phyloP scores from a whole-genome alignment of 1,140 invertebrate genomes.

The Bombus huntii region DNA sequence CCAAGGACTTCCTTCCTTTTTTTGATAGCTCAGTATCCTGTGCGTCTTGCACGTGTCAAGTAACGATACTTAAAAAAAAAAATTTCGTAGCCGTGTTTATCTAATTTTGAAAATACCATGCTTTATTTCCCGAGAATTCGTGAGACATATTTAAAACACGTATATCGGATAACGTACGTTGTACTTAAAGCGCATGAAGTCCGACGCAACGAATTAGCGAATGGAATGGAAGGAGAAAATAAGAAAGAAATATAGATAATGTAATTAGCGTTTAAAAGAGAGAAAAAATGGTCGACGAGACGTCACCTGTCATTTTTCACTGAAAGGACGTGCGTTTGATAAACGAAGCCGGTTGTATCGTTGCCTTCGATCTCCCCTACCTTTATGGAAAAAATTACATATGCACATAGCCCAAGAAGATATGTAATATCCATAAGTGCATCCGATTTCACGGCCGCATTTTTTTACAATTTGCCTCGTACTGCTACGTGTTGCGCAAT shows the following conservation, averaged over 20 bases:
- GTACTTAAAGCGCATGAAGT: not conserved
- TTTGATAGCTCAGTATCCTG: not conserved
- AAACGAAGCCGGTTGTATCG: not conserved
- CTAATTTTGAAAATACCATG: not conserved
- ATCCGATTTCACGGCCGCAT: not conserved
- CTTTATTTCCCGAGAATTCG: not conserved
- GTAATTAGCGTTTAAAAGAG: not conserved
- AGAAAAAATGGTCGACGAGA: not conserved
- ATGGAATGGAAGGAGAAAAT: not conserved
- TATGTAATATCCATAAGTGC: not conserved
- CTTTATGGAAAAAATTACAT: constrained; percentile 21
- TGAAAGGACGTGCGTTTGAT: not conserved
- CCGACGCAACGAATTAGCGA: not conserved
- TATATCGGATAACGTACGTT: not conserved
- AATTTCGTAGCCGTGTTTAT: not conserved
- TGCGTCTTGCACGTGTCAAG: not conserved
- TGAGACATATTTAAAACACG: not conserved
- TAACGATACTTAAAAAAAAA: not conserved
- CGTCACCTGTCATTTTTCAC: not conserved
- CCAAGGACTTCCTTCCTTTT: not conserved
- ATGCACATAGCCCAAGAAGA: not conserved
- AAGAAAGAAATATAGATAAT: not conserved
- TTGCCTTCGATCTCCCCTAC: not conserved
- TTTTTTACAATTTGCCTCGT: constrained; percentile 13
- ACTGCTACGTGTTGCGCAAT: constrained; percentile 22